Percentiles rank a stretch among this genome's conserved stretches.
phyloP scores from a whole-genome alignment of 2,888 invertebrate genomes.

The Folsomia manolachei region DNA sequence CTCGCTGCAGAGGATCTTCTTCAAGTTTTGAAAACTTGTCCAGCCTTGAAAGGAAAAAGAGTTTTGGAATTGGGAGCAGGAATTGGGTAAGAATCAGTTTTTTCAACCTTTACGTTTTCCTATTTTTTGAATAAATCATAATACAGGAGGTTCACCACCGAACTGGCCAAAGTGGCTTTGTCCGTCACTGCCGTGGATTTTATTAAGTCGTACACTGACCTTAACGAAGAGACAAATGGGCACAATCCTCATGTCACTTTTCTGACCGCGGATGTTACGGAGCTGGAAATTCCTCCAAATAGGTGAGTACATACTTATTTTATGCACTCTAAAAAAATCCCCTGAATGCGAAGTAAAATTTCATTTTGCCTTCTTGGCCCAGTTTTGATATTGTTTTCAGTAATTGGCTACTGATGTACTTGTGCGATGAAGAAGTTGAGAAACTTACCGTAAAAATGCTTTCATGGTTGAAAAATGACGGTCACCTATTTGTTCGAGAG shows the following conservation, averaged over 20 bases:
- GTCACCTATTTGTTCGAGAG: conserved; percentile 58
- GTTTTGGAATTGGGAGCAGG: conserved; percentile 60
- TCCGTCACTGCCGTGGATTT: conserved; percentile 59
- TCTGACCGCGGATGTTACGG: conserved; percentile 57
- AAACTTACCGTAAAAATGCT: conserved; percentile 56
- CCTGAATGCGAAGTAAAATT: background rate
- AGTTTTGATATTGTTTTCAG: conserved; percentile 60
- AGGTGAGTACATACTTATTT: conserved; percentile 29
- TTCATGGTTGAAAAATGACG: conserved; percentile 57
- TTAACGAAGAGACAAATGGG: conserved; percentile 56
- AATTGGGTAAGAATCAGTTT: conserved; percentile 60
- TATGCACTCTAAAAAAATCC: too few relatives aligned
- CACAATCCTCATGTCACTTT: conserved; percentile 56
- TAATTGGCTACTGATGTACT: conserved; percentile 62
- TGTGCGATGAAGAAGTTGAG: conserved; percentile 57
- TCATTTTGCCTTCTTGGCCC: conserved; percentile 25
- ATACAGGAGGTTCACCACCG: conserved; percentile 57
- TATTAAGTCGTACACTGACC: conserved; percentile 58
- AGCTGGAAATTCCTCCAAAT: conserved; percentile 54
- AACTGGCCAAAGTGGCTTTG: conserved; percentile 55
- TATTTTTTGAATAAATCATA: background rate
- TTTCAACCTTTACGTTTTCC: too few relatives aligned
- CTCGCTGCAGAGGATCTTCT: conserved; percentile 54
- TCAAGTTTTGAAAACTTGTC: conserved; percentile 58
- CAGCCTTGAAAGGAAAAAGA: conserved; percentile 54